These are phyloP conservation scores for Cranoglanis bouderius DNA, from an alignment of 2,113 vertebrate species.

Conservation along the genomic window DNA sequence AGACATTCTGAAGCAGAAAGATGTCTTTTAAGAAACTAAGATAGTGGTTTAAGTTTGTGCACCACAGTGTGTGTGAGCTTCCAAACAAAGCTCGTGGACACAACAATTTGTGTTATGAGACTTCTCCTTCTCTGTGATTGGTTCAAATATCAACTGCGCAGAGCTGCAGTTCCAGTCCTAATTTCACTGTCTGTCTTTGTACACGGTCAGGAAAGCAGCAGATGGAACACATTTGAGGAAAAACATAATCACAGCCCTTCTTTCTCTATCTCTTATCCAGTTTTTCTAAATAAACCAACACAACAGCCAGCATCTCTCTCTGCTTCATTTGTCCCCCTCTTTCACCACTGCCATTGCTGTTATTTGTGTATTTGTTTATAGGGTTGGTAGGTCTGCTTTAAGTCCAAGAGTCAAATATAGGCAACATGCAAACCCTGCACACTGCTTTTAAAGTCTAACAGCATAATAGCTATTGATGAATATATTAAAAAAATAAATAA, in stretches of 20 bases:
- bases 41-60: background rate
- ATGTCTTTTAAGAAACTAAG: background rate
- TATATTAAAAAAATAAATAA: background rate
- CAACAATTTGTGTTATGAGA: background rate
- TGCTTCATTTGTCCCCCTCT: background rate
- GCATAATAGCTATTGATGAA: background rate
- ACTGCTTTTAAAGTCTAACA: background rate
- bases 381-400: background rate
- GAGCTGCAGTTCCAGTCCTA: background rate
- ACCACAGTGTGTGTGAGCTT: background rate
- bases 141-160: background rate
- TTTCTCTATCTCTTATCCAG: background rate
- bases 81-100: background rate
- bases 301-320: background rate
- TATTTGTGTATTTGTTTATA: background rate
- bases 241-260: background rate
- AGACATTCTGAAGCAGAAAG: background rate
- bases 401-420: background rate
- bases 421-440: background rate
- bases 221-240: background rate
- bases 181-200: background rate
- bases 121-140: background rate
- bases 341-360: background rate
- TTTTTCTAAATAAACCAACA: background rate
- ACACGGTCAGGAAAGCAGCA: background rate